A percentile compares a stretch with the other conserved stretches of the same genome.
These are phyloP conservation scores for Macaria notata DNA, from an alignment of 2,888 invertebrate genomes.

Conservation along the genomic window DNA sequence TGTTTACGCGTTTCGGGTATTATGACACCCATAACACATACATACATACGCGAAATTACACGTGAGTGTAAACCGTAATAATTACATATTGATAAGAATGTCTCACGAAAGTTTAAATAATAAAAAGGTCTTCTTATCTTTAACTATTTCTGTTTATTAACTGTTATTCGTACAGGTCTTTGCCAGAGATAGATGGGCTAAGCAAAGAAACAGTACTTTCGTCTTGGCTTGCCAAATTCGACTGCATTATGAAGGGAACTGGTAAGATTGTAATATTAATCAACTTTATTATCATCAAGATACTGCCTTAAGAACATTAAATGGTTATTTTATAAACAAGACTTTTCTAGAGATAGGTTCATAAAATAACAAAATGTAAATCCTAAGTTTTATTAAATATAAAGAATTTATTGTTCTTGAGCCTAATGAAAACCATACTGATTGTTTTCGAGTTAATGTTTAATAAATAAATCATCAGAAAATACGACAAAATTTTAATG, in stretches of 20 bases:
- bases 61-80: too few species aligned
- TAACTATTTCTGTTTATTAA: too few species aligned
- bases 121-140: too few species aligned
- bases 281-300: not conserved
- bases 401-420: slow-evolving; percentile 17
- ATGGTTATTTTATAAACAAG: not conserved
- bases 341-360: too few species aligned
- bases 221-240: slow-evolving; percentile 99
- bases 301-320: slow-evolving; percentile 13
- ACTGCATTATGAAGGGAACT: slow-evolving; percentile 97
- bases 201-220: slow-evolving; percentile 99
- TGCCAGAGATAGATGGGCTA: slow-evolving; percentile 99
- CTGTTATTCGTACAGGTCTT: slow-evolving; percentile 83
- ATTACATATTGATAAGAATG: too few species aligned
- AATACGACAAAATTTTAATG: too few species aligned
- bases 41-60: too few species aligned
- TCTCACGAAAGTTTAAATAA: too few species aligned
- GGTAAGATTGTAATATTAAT: slow-evolving; percentile 57
- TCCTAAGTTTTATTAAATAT: not conserved
- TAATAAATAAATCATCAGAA: not conserved
- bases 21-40: too few species aligned
- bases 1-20: too few species aligned
- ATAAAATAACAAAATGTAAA: not conserved
- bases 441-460: slow-evolving; percentile 15
- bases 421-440: slow-evolving; percentile 22